These are phyloP conservation scores for Apocrypta bakeri DNA, from an alignment of 1,140 invertebrate species.

Conservation along the genomic window DNA sequence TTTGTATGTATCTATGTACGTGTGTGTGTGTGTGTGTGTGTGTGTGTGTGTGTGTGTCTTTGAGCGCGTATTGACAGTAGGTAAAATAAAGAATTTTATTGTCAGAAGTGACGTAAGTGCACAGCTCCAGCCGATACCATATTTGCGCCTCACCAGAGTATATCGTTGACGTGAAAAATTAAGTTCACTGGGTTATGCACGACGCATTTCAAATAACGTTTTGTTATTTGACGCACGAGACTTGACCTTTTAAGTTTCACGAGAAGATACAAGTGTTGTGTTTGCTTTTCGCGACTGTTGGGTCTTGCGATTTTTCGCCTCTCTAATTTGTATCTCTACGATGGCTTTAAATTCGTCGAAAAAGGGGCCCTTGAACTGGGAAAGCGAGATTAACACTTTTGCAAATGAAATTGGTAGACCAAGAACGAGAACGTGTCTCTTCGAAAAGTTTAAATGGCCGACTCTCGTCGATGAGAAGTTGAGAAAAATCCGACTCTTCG, in stretches of 20 bases:
- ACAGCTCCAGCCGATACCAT: neutral
- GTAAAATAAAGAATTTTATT: conserved; percentile 1
- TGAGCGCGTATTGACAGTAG: neutral
- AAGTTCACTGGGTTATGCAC: neutral
- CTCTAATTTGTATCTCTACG: too few relatives aligned
- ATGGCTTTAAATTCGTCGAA: neutral
- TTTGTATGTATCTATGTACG: too few relatives aligned
- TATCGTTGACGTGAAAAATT: neutral
- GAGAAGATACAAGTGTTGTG: too few relatives aligned
- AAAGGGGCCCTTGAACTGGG: neutral
- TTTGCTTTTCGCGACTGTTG: too few relatives aligned
- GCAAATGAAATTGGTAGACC: neutral
- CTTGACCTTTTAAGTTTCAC: neutral
- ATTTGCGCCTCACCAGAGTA: neutral
- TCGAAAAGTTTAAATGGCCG: neutral
- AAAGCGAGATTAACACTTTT: neutral
- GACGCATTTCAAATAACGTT: neutral
- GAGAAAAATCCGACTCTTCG: neutral
- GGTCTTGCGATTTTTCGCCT: too few relatives aligned
- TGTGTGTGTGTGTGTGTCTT: too few relatives aligned
- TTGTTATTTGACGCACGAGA: neutral
- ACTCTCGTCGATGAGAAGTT: neutral
- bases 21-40: too few relatives aligned
- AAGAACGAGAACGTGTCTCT: neutral
- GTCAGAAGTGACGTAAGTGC: neutral